Conservation (phyloP, 37 sponge, comb jelly and placozoan species). For the Petrosia ficiformis region DNA sequence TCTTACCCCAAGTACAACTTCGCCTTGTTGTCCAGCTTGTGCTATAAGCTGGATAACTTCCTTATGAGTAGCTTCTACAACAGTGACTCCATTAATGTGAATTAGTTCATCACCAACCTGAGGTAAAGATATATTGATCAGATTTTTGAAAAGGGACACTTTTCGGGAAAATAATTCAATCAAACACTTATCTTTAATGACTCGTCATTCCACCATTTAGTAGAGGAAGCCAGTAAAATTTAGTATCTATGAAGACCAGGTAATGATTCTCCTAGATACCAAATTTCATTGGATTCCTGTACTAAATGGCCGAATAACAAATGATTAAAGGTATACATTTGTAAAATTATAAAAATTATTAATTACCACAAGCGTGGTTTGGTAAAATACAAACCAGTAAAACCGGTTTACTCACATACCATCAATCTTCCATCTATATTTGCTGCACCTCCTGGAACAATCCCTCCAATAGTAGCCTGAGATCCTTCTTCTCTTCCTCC, state of each 20-base stretch:
- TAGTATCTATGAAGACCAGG: too few species aligned
- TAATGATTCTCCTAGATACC: too few species aligned
- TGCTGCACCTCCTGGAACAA: conserved; percentile 75
- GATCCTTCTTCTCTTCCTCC: conserved; percentile 81
- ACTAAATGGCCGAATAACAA: too few species aligned
- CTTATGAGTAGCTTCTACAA: conserved; percentile 40
- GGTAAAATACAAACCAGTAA: neutral
- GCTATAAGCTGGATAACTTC: conserved; percentile 44
- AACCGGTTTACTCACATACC: conserved; percentile 5
- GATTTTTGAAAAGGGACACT: too few species aligned
- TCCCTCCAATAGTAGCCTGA: conserved; percentile 79
- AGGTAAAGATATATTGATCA: too few species aligned
- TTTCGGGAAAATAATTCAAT: too few species aligned
- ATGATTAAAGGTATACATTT: too few species aligned
- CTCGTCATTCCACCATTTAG: too few species aligned
- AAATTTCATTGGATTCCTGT: too few species aligned
- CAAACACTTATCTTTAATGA: too few species aligned
- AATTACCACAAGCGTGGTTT: neutral
- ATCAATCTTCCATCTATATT: conserved; percentile 50
- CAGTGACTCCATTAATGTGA: conserved; percentile 34
- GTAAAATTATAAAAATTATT: neutral
- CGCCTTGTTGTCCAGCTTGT: conserved; percentile 9
- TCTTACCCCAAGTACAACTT: conserved; percentile 3
- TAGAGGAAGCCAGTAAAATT: too few species aligned
- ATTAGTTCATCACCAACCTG: conserved; percentile 71